Percentiles rank a stretch among this genome's conserved stretches.
Conservation (phyloP, 1,140 invertebrate genomes). For the Drosophila kepulauana region DNA sequence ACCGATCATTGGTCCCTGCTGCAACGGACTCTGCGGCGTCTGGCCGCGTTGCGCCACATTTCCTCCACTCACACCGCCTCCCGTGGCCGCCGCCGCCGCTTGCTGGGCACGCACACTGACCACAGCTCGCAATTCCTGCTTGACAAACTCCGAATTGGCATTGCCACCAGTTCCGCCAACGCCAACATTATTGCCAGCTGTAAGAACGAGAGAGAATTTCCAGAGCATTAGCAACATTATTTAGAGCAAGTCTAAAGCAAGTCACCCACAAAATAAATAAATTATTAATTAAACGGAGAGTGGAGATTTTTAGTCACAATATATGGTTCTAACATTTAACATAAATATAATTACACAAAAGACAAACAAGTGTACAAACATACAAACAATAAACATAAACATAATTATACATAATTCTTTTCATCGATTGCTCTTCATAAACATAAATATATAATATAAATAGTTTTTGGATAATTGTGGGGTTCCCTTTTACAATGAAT, state of each 20-base stretch:
- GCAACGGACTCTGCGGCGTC: slow-evolving; percentile 82
- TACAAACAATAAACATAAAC: slow-evolving; percentile 17
- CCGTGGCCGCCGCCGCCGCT: slow-evolving; percentile 67
- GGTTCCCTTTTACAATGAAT: slow-evolving; percentile 1
- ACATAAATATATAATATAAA: not conserved
- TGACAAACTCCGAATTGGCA: slow-evolving; percentile 90
- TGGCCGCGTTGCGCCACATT: slow-evolving; percentile 62
- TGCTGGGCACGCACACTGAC: slow-evolving; percentile 92
- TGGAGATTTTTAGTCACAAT: slow-evolving; percentile 61
- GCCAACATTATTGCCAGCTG: slow-evolving; percentile 64
- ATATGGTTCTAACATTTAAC: slow-evolving; percentile 32
- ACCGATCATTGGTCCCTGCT: slow-evolving; percentile 67
- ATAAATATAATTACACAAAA: slow-evolving; percentile 48
- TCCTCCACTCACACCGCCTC: slow-evolving; percentile 54
- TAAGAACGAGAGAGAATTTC: slow-evolving; percentile 28
- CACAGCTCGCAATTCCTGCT: slow-evolving; percentile 94
- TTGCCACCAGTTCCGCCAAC: slow-evolving; percentile 62
- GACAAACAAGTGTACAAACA: slow-evolving; percentile 44
- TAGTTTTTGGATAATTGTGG: not conserved
- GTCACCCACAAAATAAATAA: slow-evolving; percentile 37
- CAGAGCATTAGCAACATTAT: not conserved
- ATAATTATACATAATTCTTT: slow-evolving; percentile 13
- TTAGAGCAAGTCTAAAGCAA: not conserved
- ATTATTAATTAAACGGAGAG: slow-evolving; percentile 1
- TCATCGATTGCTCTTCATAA: not conserved